phyloP scores from a whole-genome alignment of 1,140 invertebrate genomes.

The Leptonema lineaticorne region DNA sequence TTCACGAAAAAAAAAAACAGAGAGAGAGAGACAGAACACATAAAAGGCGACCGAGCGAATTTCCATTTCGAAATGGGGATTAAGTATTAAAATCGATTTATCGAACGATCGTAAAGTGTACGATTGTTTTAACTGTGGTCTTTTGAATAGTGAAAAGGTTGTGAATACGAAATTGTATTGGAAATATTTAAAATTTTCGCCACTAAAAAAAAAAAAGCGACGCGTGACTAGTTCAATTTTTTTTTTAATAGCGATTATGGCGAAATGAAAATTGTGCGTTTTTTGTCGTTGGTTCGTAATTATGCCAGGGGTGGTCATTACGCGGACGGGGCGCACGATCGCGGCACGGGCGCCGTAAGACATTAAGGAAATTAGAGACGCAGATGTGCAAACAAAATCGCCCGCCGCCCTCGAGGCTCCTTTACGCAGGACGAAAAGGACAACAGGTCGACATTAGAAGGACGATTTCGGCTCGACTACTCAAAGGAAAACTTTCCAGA shows the following conservation, averaged over 20 bases:
- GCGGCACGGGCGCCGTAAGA: slow-evolving; percentile 7
- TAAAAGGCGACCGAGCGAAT: too few species aligned
- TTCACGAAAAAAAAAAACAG: too few species aligned
- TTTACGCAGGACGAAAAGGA: background rate
- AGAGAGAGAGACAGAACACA: too few species aligned
- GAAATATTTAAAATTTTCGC: too few species aligned
- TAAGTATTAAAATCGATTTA: slow-evolving; percentile 12
- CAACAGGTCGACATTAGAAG: background rate
- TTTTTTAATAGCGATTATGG: background rate
- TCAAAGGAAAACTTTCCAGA: background rate
- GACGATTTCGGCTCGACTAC: background rate
- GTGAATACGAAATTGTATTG: too few species aligned
- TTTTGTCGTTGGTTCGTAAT: slow-evolving; percentile 23
- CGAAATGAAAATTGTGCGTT: slow-evolving; percentile 16
- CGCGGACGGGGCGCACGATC: too few species aligned
- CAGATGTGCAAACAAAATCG: slow-evolving; percentile 20
- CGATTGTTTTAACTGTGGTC: too few species aligned
- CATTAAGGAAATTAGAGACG: slow-evolving; percentile 33
- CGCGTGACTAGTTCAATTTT: background rate
- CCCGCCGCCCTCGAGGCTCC: background rate
- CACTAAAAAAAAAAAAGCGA: too few species aligned
- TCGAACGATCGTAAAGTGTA: background rate
- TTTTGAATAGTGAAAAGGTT: too few species aligned
- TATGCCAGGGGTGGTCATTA: slow-evolving; percentile 24
- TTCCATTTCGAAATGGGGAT: background rate